Evolutionary conservation across 2,113 vertebrate species (phyloP), one percentile per base, ranked within the genome.

Genomic region (Pongo abelii): DNA sequence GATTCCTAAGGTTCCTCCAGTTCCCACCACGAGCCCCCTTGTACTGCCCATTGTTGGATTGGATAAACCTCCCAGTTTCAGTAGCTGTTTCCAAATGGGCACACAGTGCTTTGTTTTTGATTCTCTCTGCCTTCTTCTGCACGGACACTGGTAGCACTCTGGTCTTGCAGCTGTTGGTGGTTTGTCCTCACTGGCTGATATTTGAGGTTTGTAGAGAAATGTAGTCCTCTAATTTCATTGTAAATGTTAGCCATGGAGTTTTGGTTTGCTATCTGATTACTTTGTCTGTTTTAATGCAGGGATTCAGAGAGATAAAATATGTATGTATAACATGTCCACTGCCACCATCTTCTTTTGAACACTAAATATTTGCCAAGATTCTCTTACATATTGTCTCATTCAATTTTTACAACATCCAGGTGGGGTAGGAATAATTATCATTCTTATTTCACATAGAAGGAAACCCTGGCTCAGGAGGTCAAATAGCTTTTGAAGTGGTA

Each of bases 231-330:
- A 69, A 25, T 93, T 92, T 91, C 43, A 86, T 25, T 87, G 52
- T 48, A 93, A 91, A 92, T 38, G 20, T n/a, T 89, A 79, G 27
- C 14, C 27, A 69, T 59, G 8, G 32, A 46, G 27, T 96, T 91
- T 96, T 92, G 85, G n/a, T 93, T 91, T 96, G 38, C 77, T 93
- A 4, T 59, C 12, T 55, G 46, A 57, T 75, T 70, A 35, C 48
- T 50, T 83, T 77, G 46, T 72, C n/a, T 78, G 4, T 70, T 84
- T 84, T 77, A 67, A 96, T 77, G 20, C 32, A 84, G 35, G 2
- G 8, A 79, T 57, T 72, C 27, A 61, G 43, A 88, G n/a, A 77
- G 18, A 72, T 57, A 74, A 81, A 87, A 4, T 32, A 70, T 50
- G 13, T 30, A 91, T 43, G 23, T 22, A 72, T 43, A n/a, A 8